These are phyloP conservation scores for Monopis laevigella DNA, from an alignment of 2,888 invertebrate genomes.

Conservation along the genomic window DNA sequence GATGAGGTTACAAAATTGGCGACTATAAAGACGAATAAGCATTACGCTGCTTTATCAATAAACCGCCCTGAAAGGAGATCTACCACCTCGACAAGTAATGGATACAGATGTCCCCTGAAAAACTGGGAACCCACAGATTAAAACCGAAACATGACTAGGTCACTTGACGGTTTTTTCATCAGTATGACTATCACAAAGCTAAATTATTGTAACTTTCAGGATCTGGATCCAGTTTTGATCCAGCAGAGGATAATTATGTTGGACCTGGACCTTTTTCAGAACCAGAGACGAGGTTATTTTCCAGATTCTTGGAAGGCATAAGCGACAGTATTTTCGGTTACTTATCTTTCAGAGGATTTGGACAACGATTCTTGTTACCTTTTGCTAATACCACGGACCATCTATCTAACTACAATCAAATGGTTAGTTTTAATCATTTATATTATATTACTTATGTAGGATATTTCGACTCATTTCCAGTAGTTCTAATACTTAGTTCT, in stretches of 20 bases:
- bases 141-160: too few species aligned
- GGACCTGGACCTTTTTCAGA: conserved; percentile 68
- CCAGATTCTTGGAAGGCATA: conserved; percentile 48
- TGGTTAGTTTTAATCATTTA: conserved; percentile 31
- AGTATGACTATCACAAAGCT: too few species aligned
- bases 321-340: conserved; percentile 52
- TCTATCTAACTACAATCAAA: conserved; percentile 53
- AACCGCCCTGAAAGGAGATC: too few species aligned
- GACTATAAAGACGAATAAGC: too few species aligned
- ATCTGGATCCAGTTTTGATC: conserved; percentile 47
- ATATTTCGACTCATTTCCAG: background rate
- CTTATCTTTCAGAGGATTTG: conserved; percentile 72
- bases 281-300: conserved; percentile 53
- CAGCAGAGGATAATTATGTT: conserved; percentile 48
- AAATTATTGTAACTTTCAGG: conserved; percentile 5
- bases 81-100: too few species aligned
- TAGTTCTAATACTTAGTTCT: too few species aligned
- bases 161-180: too few species aligned
- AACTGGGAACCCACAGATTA: too few species aligned
- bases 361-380: conserved; percentile 69
- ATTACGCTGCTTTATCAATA: too few species aligned
- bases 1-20: too few species aligned
- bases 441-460: background rate
- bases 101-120: too few species aligned
- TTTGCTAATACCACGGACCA: conserved; percentile 57